Evolutionary conservation across 2,113 vertebrate genomes (phyloP).

Genomic region (Notechis scutatus): DNA sequence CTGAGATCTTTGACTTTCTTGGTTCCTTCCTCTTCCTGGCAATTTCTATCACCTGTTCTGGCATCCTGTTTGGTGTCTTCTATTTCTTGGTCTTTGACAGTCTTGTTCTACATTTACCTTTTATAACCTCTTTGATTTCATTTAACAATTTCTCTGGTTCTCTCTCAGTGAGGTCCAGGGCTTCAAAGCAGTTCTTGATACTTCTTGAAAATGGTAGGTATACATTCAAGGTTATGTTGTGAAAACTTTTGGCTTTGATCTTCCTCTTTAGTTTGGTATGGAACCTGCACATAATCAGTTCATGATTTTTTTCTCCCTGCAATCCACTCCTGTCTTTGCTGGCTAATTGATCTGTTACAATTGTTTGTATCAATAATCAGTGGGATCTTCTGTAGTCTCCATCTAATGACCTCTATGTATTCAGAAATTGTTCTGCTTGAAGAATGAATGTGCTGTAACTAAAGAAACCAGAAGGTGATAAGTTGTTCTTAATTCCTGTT

Average conservation of each 20-base stretch:
- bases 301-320: not conserved
- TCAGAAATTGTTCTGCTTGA: not conserved
- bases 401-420: not conserved
- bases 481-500: not conserved
- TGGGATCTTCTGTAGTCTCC: not conserved
- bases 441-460: not conserved
- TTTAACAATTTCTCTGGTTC: not conserved
- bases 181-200: not conserved
- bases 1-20: not conserved
- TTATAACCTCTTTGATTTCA: not conserved
- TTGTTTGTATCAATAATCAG: not conserved
- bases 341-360: not conserved
- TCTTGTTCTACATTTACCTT: not conserved
- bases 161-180: not conserved
- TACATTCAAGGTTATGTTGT: not conserved
- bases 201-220: not conserved
- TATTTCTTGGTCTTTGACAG: not conserved
- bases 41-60: not conserved
- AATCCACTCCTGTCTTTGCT: not conserved
- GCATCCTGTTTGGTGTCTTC: not conserved
- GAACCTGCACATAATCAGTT: not conserved
- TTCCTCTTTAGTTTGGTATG: not conserved
- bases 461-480: not conserved
- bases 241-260: not conserved
- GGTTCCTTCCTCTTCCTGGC: not conserved